Conservation (phyloP, 2,888 invertebrate species). For the Ophion obscuratus region DNA sequence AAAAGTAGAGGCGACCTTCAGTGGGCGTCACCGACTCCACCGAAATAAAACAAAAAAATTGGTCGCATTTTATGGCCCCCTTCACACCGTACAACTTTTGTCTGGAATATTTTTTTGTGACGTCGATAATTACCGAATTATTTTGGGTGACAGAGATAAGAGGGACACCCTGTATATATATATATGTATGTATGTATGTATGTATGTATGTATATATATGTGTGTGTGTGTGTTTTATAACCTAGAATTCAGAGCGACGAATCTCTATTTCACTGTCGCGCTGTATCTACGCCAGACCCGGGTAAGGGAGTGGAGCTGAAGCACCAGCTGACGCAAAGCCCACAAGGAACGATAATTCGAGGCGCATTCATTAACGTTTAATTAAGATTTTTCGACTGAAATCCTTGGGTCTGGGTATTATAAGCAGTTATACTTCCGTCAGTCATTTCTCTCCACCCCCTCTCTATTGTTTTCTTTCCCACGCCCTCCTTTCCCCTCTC, state of each 20-base stretch:
- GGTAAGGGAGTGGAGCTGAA: constrained; percentile 51
- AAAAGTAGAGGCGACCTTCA: too few relatives aligned
- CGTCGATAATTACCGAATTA: too few relatives aligned
- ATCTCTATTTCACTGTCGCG: constrained; percentile 56
- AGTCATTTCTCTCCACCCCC: background rate
- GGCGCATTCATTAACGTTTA: constrained; percentile 73
- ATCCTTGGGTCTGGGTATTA: constrained; percentile 69
- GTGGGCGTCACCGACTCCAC: too few relatives aligned
- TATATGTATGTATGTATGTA: background rate
- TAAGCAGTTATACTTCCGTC: constrained; percentile 54
- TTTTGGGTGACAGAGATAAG: too few relatives aligned
- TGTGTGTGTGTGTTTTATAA: background rate
- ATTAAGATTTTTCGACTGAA: constrained; percentile 77
- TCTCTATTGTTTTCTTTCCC: too few relatives aligned
- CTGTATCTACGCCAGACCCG: constrained; percentile 52
- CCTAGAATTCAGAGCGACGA: constrained; percentile 51
- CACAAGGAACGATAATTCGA: constrained; percentile 60
- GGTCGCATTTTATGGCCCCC: too few relatives aligned
- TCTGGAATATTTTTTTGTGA: too few relatives aligned
- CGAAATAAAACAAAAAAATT: too few relatives aligned
- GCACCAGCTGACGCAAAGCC: constrained; percentile 75
- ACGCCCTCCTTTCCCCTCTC: too few relatives aligned
- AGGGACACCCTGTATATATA: background rate
- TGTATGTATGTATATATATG: too few relatives aligned
- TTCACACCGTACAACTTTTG: too few relatives aligned